phyloP scores from a whole-genome alignment of 2,888 invertebrate species.

The Heliconius erato region DNA sequence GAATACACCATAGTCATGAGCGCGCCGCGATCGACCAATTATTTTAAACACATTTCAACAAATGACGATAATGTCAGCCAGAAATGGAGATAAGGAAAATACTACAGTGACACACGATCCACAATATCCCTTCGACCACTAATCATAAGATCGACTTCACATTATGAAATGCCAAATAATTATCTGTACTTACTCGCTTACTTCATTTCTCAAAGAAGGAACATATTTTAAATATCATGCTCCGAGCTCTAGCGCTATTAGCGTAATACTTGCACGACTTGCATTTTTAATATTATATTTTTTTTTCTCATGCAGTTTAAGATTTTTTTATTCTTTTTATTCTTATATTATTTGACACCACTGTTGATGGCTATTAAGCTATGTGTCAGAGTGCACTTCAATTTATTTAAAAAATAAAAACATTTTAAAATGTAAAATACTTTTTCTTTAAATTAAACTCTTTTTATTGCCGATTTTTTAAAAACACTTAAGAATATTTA shows the following conservation, averaged over 20 bases:
- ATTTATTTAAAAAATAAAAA: neutral
- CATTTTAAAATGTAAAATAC: neutral
- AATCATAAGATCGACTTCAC: conserved; percentile 60
- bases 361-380: too few relatives aligned
- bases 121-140: conserved; percentile 66
- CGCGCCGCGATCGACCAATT: conserved; percentile 80
- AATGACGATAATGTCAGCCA: conserved; percentile 83
- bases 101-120: conserved; percentile 69
- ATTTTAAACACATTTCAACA: conserved; percentile 86
- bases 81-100: conserved; percentile 73
- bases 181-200: conserved; percentile 43
- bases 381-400: neutral
- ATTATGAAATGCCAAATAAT: conserved; percentile 43
- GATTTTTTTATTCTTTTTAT: neutral
- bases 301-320: conserved; percentile 44
- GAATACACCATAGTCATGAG: conserved; percentile 77
- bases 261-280: conserved; percentile 45
- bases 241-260: conserved; percentile 49
- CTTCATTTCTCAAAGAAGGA: conserved; percentile 49
- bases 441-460: neutral
- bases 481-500: too few relatives aligned
- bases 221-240: conserved; percentile 46
- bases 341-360: conserved; percentile 6
- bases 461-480: neutral
- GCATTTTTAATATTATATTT: conserved; percentile 39